Percentiles rank a stretch among this genome's conserved stretches.
Conservation (phyloP, 1,140 invertebrate genomes). For the Pseudomyrmex sp. region DNA sequence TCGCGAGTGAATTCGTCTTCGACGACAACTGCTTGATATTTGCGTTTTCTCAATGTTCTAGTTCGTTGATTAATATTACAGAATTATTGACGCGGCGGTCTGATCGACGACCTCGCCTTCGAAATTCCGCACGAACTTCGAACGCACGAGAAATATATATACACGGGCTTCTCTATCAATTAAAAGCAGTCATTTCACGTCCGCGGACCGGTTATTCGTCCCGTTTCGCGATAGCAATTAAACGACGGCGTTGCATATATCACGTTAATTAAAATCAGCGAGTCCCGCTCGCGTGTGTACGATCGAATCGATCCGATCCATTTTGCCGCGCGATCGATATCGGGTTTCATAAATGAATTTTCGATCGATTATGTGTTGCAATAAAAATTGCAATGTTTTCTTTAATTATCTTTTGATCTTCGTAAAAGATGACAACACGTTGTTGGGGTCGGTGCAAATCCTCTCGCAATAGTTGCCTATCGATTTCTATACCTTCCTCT, state of each 20-base stretch:
- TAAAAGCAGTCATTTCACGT: conserved; percentile 19
- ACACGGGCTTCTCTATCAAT: conserved; percentile 11
- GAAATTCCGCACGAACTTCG: background rate
- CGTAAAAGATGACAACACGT: too few relatives aligned
- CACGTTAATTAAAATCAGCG: conserved; percentile 35
- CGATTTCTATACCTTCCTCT: too few relatives aligned
- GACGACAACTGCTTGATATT: background rate
- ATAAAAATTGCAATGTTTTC: too few relatives aligned
- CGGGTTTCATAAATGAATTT: background rate
- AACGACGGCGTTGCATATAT: background rate
- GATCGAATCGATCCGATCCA: conserved; percentile 25
- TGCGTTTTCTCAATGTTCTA: background rate
- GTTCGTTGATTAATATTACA: too few relatives aligned
- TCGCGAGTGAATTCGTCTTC: background rate
- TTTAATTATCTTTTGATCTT: too few relatives aligned
- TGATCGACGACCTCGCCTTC: background rate
- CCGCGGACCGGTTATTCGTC: background rate
- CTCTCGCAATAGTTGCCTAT: too few relatives aligned
- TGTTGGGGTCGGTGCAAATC: too few relatives aligned
- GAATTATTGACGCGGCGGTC: too few relatives aligned
- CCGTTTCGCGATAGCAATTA: conserved; percentile 4
- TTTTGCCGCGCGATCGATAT: conserved; percentile 1
- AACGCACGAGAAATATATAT: conserved; percentile 9
- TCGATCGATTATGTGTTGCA: background rate
- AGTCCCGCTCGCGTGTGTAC: background rate